Conservation (phyloP, 2,888 invertebrate genomes). For the Disparrhopalites patrizii region DNA sequence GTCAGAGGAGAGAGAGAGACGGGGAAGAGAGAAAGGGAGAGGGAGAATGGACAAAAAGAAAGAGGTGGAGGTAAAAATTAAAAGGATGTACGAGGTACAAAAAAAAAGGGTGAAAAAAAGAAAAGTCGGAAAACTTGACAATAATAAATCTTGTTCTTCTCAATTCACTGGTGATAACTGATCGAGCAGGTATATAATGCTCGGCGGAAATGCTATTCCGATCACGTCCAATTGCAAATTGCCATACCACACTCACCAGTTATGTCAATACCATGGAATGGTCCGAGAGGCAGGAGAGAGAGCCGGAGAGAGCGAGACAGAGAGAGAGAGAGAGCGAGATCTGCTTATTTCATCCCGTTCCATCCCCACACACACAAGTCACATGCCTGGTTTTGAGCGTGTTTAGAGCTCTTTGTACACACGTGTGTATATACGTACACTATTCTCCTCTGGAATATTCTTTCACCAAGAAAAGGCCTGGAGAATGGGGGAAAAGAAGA, state of each 20-base stretch:
- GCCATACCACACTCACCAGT: constrained; percentile 17
- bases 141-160: constrained; percentile 19
- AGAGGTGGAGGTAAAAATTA: no score
- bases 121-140: constrained; percentile 13
- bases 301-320: no score
- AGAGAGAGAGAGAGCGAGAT: background rate
- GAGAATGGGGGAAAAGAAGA: no score
- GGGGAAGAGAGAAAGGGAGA: no score
- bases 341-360: background rate
- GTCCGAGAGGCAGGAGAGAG: no score
- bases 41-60: no score
- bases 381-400: constrained; percentile 3
- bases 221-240: constrained; percentile 26
- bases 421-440: no score
- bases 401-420: no score
- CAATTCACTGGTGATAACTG: constrained; percentile 13
- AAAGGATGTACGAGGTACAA: background rate
- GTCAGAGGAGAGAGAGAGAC: no score
- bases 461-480: no score
- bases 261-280: constrained; percentile 4
- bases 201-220: constrained; percentile 15
- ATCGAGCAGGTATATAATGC: constrained; percentile 26
- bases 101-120: background rate
- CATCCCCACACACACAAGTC: background rate
- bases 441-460: no score